Base-by-base conservation (phyloP, 2,113 vertebrate genomes). In the Micromys minutus region DNA sequence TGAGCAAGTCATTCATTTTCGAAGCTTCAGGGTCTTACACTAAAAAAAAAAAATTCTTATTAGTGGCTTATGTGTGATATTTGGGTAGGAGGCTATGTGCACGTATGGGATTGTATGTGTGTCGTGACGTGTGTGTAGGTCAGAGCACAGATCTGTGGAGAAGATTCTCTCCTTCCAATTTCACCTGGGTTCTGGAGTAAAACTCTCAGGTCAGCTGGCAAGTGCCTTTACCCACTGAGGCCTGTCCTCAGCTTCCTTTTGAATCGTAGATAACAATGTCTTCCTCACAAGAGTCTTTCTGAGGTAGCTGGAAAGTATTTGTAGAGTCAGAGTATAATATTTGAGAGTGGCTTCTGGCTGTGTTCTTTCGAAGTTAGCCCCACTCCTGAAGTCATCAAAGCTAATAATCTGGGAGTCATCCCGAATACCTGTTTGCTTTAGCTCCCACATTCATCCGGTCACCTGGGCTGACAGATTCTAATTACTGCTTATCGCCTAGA, bases 401-500 rank as follows among this genome's bases (percentile, higher is more conserved):
- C 65, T 72, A 29, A 63, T 45, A 75, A 67, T 59, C 74, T 55
- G 67, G 21, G 36, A 76, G 69, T 88, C 61, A 57, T 76, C 75
- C 36, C 79, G n/a, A 87, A 75, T 84, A 55, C 45, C 69, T 42
- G 16, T 94, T 94, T 94, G 52, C 59, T 84, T 76, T 63, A 80
- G n/a, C 31, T 77, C 34, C 52, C 71, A 0, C 69, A 77, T 80
- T 61, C 63, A 76, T 13, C 85, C 17, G 42, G 63, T 88, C 90
- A 55, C 61, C 71, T 26, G 13, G 0, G 63, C 13, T 55, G 52
- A 59, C 50, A 69, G 69, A 91, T 65, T 75, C 90, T 95, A 89
- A 93, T 69, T 72, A 89, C 13, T 26, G 42, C 87, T 84, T 71
- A 39, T 87, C 95, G 92, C 34, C 36, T 81, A 79, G 57, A 93